Base-by-base conservation (phyloP, 2,888 invertebrate species). In the Philereme vetulata region DNA sequence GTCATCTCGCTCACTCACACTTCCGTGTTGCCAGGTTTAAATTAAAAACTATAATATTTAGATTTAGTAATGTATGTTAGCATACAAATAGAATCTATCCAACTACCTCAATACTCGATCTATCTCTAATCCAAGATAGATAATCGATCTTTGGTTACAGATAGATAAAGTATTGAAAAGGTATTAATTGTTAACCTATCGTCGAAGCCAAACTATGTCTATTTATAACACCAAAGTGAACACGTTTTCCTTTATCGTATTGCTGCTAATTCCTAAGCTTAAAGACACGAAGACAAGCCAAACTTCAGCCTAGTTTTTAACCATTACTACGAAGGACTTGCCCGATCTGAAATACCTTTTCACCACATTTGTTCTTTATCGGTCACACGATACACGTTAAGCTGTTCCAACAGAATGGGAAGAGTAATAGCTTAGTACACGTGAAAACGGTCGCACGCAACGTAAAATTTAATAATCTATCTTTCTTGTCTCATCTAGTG, bases 1-100 rank as follows among this genome's bases (percentile, higher is more conserved):
- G 85, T 87, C 86, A 85, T 75, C 84, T 84, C 82, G 86, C 87
- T 86, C 87, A 79, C 86, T 82, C 84, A 78, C 82, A 75, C 72
- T 63, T 70, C 77, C 72, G 79, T 77, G 78, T 78, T 82, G 85
- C 83, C 84, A 82, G 78, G 62, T 62, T 43, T 62, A 75, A 66
- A 47, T 34, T 62, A 57, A 56, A 21, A 61, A 53, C 51, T 51
- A 59, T 52, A 52, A 56, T 61, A 61, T 56, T 58, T 62, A 68
- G 60, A 70, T 71, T 67, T 66, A 72, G 54, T 70, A 69, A 56
- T 54, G 55, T 67, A 65, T 64, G 64, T 71, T 70, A 67, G 68
- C 79, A 78, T 77, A 69, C 64, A 56, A 32, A 53, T 64, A 56
- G 38, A 60, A 56, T 76, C 79, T 80, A 80, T 72, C 62, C 21